Evolutionary conservation across 2,888 invertebrate genomes (phyloP), one percentile per base, ranked within the genome.

Genomic region (Drosophila picticornis): DNA sequence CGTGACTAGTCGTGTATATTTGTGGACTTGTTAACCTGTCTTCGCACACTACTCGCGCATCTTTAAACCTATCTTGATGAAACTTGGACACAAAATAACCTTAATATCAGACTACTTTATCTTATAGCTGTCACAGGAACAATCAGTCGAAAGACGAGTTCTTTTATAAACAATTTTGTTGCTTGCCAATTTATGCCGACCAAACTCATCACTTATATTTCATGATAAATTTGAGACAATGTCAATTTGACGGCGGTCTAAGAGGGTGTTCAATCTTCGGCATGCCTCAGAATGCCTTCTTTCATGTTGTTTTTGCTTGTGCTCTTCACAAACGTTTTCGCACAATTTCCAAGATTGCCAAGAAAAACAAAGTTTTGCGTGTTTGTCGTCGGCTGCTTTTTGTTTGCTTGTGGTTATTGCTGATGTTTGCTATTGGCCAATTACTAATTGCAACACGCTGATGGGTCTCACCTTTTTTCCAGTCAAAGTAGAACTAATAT

Each of bases 401-500:
- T 56, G 55, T 66, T 66, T 52, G 51, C 55, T 56, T 69, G 60
- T 55, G 59, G 52, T 36, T 75, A 43, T 57, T 69, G 62, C 29
- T 11, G 29, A 38, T 66, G 60, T 61, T 52, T 50, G 55, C 32
- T 16, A 25, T 70, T 38, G 31, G 22, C 4, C 56, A 46, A 27
- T 34, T 52, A 67, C 62, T 67, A 74, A 62, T 66, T 76, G 52
- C 40, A 58, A 7, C 27, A 9, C 55, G 48, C 61, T 55, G 61
- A 43, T 36, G 27, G 32, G 40, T 53, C 48, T 57, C 51, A 34
- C 48, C 48, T 29, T 19, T 53, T 65, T 70, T 74, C 53, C 62
- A 64, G 48, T 57, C 61, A 55, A 65, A 65, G 71, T 77, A 77
- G 51, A 77, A 63, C 73, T 64, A 82, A 86, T 82, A 72, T 63